phyloP scores from a whole-genome alignment of 2,888 invertebrate genomes.

The Parascotia fuliginaria region DNA sequence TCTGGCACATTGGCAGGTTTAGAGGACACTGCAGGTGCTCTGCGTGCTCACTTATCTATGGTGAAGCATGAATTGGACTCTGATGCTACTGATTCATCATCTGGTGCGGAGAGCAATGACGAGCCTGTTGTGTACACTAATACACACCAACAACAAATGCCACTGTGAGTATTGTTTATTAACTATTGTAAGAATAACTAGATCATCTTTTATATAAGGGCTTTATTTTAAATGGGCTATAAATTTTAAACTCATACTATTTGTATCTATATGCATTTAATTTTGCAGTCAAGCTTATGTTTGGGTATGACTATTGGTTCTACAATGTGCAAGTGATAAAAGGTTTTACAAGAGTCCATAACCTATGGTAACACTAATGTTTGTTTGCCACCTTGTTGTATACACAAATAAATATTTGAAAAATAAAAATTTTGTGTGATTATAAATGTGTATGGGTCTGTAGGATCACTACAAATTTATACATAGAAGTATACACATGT shows the following conservation, averaged over 20 bases:
- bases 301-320: too few relatives aligned
- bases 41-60: slow-evolving; percentile 90
- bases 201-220: too few relatives aligned
- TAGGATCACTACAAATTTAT: neutral
- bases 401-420: neutral
- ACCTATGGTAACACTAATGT: too few relatives aligned
- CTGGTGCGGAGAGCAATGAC: slow-evolving; percentile 97
- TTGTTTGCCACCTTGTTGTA: too few relatives aligned
- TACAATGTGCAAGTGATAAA: too few relatives aligned
- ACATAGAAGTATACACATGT: neutral
- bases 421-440: neutral
- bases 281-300: too few relatives aligned
- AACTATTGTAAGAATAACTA: too few relatives aligned
- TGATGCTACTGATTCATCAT: slow-evolving; percentile 97
- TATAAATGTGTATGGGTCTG: neutral
- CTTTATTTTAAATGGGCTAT: too few relatives aligned
- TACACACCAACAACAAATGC: slow-evolving; percentile 90
- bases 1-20: slow-evolving; percentile 90
- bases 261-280: too few relatives aligned
- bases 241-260: too few relatives aligned
- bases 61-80: slow-evolving; percentile 93
- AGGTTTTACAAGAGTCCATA: too few relatives aligned
- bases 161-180: slow-evolving; percentile 89
- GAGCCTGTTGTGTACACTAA: slow-evolving; percentile 93
- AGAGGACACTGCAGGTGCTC: slow-evolving; percentile 89